Percentiles rank a stretch among this genome's conserved stretches.
Evolutionary conservation across 2,113 vertebrate species (phyloP).

Genomic region (Antechinus flavipes): DNA sequence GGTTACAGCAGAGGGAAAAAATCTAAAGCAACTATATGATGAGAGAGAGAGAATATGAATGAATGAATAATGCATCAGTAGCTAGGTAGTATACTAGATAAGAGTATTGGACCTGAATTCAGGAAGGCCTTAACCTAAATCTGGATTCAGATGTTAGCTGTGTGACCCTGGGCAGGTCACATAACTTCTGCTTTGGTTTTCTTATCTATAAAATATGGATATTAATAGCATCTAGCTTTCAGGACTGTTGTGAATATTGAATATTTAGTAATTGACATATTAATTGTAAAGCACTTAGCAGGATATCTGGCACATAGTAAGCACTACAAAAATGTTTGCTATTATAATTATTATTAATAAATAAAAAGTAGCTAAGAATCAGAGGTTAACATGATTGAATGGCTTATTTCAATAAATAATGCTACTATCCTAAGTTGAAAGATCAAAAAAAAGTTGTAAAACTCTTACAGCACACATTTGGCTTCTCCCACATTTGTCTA

Average conservation of each 20-base stretch:
- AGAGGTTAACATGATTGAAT: neutral
- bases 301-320: neutral
- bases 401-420: neutral
- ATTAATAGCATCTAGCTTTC: neutral
- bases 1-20: neutral
- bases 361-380: neutral
- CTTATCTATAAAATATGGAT: neutral
- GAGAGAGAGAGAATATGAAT: neutral
- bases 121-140: neutral
- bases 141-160: neutral
- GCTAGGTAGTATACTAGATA: too few relatives aligned
- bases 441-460: neutral
- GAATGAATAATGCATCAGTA: fast-evolving
- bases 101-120: neutral
- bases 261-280: neutral
- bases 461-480: neutral
- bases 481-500: neutral
- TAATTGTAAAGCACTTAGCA: neutral
- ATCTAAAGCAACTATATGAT: neutral
- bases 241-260: neutral
- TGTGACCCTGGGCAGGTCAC: neutral
- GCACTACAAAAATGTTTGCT: neutral
- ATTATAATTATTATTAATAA: neutral
- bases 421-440: neutral
- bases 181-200: neutral